Percentiles rank a stretch among this genome's conserved stretches.
Conservation (phyloP, 2,113 vertebrate species). For the Megatriorchis doriae region DNA sequence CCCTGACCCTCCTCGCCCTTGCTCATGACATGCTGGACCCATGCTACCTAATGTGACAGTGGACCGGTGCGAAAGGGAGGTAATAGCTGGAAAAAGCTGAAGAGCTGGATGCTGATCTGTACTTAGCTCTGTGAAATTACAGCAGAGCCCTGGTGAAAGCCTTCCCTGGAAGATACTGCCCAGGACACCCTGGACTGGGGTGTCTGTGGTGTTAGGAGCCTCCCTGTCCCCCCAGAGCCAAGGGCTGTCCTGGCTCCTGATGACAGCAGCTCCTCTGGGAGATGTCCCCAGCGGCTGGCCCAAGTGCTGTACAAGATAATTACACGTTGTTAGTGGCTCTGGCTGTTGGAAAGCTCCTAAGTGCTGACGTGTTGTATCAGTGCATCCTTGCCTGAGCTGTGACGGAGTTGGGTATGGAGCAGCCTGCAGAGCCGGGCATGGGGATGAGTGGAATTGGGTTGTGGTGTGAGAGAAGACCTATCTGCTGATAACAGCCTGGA, state of each 20-base stretch:
- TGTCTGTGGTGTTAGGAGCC: neutral
- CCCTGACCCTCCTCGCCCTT: neutral
- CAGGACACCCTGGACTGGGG: fast-evolving
- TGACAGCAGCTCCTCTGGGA: neutral
- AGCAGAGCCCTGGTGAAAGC: neutral
- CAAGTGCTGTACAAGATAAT: neutral
- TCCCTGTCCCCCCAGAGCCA: fast-evolving
- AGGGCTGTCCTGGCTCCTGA: neutral
- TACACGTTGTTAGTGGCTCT: neutral
- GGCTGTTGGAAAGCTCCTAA: neutral
- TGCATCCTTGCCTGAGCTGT: neutral
- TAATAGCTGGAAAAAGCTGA: neutral
- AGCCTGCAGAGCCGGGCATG: fast-evolving
- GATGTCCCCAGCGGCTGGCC: neutral
- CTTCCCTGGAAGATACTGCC: neutral
- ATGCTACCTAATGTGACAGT: fast-evolving
- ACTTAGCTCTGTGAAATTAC: neutral
- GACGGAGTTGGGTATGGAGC: neutral
- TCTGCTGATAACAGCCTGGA: neutral
- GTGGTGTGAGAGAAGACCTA: neutral
- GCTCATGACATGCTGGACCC: fast-evolving
- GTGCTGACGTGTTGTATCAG: too few species aligned
- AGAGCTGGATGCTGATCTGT: neutral
- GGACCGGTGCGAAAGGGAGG: neutral
- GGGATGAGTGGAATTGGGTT: neutral